Conservation (phyloP, 1,140 invertebrate genomes). For the Brachionus koreanus region DNA sequence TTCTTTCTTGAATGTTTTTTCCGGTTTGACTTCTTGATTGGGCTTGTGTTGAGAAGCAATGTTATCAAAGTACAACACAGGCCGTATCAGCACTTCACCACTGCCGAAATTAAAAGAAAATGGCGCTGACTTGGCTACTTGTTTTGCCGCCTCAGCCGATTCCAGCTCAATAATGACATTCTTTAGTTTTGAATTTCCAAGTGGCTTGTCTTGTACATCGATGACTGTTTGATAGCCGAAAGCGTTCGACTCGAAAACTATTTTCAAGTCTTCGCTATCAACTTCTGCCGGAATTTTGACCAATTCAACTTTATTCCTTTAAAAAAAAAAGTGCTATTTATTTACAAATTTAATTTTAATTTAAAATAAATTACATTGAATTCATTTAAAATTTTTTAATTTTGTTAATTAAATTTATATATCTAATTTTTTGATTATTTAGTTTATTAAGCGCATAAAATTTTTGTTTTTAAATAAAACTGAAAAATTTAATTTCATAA, state of each 20-base stretch:
- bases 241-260: background rate
- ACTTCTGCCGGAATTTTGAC: background rate
- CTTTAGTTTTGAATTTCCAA: background rate
- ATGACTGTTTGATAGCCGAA: background rate
- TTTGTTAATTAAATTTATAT: too few relatives aligned
- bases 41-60: background rate
- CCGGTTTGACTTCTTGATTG: background rate
- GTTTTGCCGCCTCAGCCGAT: background rate
- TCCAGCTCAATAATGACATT: slow-evolving; percentile 5
- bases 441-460: too few relatives aligned
- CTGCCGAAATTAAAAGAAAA: background rate
- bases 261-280: background rate
- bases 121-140: background rate
- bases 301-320: background rate
- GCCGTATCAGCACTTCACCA: background rate
- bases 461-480: too few relatives aligned
- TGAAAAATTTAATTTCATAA: too few relatives aligned
- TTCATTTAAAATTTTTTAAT: too few relatives aligned
- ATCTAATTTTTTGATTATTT: too few relatives aligned
- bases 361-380: too few relatives aligned
- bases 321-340: background rate
- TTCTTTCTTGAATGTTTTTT: background rate
- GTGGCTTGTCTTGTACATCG: background rate
- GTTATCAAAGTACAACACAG: background rate
- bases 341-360: too few relatives aligned